Evolutionary conservation across 2,797 vertebrate species (phyloP).

Genomic region (Rachycentron canadum): DNA sequence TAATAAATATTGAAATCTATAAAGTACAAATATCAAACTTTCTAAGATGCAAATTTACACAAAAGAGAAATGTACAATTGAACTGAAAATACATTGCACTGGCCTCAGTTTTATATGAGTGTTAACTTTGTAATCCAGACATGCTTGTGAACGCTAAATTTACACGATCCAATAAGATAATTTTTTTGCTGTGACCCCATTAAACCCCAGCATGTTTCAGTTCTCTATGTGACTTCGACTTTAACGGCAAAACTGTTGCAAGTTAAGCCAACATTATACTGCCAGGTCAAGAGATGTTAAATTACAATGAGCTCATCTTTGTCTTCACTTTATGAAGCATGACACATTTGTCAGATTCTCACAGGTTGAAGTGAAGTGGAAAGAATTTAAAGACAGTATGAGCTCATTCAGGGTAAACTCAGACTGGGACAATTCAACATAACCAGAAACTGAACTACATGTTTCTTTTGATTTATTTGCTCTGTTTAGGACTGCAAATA

Average conservation of each 20-base stretch:
- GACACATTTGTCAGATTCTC: constrained; percentile 35
- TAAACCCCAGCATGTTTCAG: neutral
- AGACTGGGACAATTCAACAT: neutral
- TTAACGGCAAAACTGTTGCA: constrained; percentile 2
- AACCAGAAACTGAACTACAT: neutral
- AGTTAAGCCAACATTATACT: constrained; percentile 2
- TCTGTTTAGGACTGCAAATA: neutral
- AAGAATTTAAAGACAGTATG: constrained; percentile 13
- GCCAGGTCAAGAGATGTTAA: neutral
- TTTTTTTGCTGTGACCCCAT: neutral
- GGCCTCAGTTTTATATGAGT: neutral
- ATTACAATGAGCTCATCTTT: constrained; percentile 6
- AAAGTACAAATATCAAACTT: constrained; percentile 11
- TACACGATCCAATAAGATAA: neutral
- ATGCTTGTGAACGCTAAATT: neutral
- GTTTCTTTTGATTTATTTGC: neutral
- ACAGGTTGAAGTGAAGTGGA: constrained; percentile 32
- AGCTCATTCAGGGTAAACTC: constrained; percentile 11
- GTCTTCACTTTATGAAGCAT: constrained; percentile 13
- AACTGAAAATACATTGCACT: neutral
- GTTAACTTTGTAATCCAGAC: neutral
- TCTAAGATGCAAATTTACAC: neutral
- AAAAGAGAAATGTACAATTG: neutral
- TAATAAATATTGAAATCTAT: constrained; percentile 18
- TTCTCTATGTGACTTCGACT: neutral